phyloP scores from a whole-genome alignment of 2,113 vertebrate genomes.

The Microcebus murinus region DNA sequence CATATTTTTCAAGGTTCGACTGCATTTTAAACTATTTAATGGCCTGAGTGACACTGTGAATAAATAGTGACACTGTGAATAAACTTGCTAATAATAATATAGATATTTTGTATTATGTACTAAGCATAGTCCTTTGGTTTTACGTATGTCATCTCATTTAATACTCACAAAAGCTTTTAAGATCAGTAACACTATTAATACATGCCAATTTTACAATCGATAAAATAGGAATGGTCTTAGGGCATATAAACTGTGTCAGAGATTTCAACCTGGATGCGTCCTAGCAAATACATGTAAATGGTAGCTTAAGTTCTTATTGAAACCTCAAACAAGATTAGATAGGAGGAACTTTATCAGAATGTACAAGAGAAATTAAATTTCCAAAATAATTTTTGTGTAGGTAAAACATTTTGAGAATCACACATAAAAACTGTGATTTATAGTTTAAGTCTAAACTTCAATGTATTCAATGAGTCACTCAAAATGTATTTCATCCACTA shows the following conservation, averaged over 20 bases:
- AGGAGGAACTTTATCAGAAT: background rate
- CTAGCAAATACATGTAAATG: background rate
- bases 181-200: background rate
- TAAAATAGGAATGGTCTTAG: background rate
- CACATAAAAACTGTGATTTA: background rate
- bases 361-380: background rate
- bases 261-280: background rate
- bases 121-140: background rate
- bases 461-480: background rate
- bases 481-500: background rate
- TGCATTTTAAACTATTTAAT: background rate
- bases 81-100: background rate
- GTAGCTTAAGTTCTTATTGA: background rate
- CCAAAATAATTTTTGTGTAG: background rate
- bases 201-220: background rate
- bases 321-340: background rate
- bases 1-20: too few relatives aligned
- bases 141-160: background rate
- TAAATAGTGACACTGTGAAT: background rate
- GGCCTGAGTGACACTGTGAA: background rate
- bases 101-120: background rate
- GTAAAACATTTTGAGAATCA: background rate
- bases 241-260: background rate
- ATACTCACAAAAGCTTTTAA: background rate
- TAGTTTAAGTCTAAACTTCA: background rate